Percentiles rank a stretch among this genome's conserved stretches.
Evolutionary conservation across 2,888 invertebrate genomes (phyloP).

Genomic region (Leptinotarsa peninsularis): DNA sequence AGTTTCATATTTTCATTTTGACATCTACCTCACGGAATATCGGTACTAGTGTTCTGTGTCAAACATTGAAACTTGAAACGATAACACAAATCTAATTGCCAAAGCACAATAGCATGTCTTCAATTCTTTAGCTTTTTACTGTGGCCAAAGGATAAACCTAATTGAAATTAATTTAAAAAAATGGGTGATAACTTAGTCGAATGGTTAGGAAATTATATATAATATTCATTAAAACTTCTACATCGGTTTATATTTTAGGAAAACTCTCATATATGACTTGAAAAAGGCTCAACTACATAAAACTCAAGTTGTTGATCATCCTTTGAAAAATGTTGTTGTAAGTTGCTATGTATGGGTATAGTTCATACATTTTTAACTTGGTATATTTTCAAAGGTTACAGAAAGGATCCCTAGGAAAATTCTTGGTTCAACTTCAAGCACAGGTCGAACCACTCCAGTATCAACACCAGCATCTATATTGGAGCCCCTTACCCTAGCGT

Average conservation of each 20-base stretch:
- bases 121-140: too few relatives aligned
- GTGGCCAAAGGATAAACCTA: too few relatives aligned
- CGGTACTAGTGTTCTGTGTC: too few relatives aligned
- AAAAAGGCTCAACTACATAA: conserved; percentile 32
- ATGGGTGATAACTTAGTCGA: not conserved
- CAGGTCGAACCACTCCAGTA: conserved; percentile 68
- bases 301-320: conserved; percentile 67
- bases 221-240: not conserved
- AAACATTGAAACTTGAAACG: too few relatives aligned
- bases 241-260: conserved; percentile 45
- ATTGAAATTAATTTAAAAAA: not conserved
- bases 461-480: conserved; percentile 64
- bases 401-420: conserved; percentile 70
- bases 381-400: conserved; percentile 63
- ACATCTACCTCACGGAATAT: too few relatives aligned
- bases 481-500: conserved; percentile 70
- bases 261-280: conserved; percentile 47
- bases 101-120: too few relatives aligned
- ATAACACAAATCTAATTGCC: too few relatives aligned
- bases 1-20: too few relatives aligned
- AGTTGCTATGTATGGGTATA: conserved; percentile 53
- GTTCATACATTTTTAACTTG: conserved; percentile 27
- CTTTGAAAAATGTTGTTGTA: conserved; percentile 69
- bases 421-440: conserved; percentile 66
- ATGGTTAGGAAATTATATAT: not conserved